These are phyloP conservation scores for Serilophus lunatus DNA, from an alignment of 2,113 vertebrate genomes.

Conservation along the genomic window DNA sequence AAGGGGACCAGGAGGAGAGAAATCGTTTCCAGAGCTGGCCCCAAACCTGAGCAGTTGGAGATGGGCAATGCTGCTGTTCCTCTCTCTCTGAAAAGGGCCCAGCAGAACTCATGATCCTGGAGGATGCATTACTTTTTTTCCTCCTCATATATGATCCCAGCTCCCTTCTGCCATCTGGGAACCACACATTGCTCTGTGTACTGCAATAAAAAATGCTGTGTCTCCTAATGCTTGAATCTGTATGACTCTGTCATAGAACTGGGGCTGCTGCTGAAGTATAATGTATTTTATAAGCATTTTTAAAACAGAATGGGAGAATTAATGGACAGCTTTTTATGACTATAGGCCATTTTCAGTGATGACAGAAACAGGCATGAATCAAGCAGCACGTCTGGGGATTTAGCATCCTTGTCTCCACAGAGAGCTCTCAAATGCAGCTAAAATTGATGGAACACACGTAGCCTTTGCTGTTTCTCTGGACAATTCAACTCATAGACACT, in stretches of 20 bases:
- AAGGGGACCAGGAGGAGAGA: not conserved
- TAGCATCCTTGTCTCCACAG: not conserved
- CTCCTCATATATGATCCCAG: not conserved
- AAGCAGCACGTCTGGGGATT: not conserved
- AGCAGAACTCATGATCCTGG: not conserved
- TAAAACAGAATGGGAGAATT: not conserved
- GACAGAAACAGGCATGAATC: not conserved
- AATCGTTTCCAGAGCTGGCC: not conserved
- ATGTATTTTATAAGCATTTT: not conserved
- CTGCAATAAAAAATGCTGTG: not conserved
- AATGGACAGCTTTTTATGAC: not conserved
- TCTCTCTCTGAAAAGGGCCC: not conserved
- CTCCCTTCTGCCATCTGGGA: not conserved
- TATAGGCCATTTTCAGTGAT: not conserved
- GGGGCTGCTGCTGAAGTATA: not conserved
- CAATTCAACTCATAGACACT: not conserved
- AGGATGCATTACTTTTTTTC: not conserved
- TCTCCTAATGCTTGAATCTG: not conserved
- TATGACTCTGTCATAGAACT: not conserved
- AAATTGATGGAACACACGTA: fast-evolving
- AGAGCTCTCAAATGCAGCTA: not conserved
- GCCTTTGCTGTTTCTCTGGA: not conserved
- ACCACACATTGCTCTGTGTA: not conserved
- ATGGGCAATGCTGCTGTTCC: not conserved
- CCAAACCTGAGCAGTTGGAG: not conserved